Base-by-base conservation (phyloP, 2,888 invertebrate genomes). In the Phyllotreta striolata region DNA sequence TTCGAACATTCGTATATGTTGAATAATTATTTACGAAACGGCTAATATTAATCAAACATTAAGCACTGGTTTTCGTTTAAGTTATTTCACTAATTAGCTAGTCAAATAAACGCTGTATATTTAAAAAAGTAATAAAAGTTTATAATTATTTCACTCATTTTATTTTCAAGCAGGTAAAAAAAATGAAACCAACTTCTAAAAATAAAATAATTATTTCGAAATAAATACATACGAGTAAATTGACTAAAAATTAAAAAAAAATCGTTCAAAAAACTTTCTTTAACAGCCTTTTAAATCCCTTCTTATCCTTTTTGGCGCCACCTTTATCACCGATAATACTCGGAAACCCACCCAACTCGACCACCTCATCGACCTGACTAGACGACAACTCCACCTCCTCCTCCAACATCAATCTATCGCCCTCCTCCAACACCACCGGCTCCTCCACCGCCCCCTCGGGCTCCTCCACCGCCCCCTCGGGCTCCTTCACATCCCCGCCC, bases 211-310 rank as follows among this genome's bases (percentile, higher is more conserved):
- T 24, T 24, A 24, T 24, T 24, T 24, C 24, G 24, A 24, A 24
- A 24, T 24, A 24, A 24, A 24, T 24, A 24, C 24, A 24, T 24
- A 24, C 24, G 24, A 24, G 24, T 24, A 24, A 24, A 24, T 24
- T 24, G 24, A 38, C 40, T 41, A 49, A 44, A 12, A 9, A 44
- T 44, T 13, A 58, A 47, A 24, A 9, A 37, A 57, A 44, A 40
- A 51, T 12, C n/a, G 24, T 47, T 73, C 63, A 78, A 84, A 92
- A 92, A 78, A 92, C 89, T 84, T 91, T 92, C 74, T 88, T 91
- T 77, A 92, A 86, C 79, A 92, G 88, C 81, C 89, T 90, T 79
- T 89, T 91, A 70, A 93, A 85, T 76, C 88, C 88, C 74, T 89
- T 91, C 75, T 86, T 87, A 69, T 83, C 83, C 74, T 88, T 88